These are phyloP conservation scores for Pristionchus mayeri DNA, from an alignment of 2,888 invertebrate genomes.

Conservation along the genomic window DNA sequence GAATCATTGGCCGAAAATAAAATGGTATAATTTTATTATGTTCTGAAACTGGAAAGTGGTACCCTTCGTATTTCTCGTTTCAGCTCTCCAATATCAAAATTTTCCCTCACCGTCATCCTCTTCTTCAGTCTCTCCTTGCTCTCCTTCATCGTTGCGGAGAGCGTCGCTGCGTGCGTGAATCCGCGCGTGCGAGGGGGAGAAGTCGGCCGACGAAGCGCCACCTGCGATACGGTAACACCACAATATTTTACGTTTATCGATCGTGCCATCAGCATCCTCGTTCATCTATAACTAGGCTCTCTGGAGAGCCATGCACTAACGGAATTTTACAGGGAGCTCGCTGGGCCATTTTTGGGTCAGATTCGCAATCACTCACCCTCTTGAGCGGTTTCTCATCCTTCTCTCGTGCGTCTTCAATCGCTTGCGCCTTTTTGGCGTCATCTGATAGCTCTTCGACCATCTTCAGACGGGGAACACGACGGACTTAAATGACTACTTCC, in stretches of 20 bases:
- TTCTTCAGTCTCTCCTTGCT: not conserved
- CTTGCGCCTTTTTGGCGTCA: not conserved
- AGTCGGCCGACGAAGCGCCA: conserved; percentile 8
- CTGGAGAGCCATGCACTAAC: too few species aligned
- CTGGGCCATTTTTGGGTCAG: too few species aligned
- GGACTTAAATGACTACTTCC: not conserved
- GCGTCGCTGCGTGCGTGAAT: not conserved
- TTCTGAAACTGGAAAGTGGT: too few species aligned
- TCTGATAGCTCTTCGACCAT: not conserved
- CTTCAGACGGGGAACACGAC: conserved; percentile 14
- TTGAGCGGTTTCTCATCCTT: not conserved
- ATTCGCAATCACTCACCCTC: not conserved
- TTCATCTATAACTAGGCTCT: too few species aligned
- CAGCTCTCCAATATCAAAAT: too few species aligned
- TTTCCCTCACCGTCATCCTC: conserved; percentile 8
- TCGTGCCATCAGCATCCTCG: too few species aligned
- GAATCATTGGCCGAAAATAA: too few species aligned
- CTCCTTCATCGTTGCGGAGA: conserved; percentile 23
- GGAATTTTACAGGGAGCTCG: too few species aligned
- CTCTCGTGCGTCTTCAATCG: not conserved
- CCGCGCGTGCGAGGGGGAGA: conserved; percentile 18
- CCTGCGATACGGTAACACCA: not conserved
- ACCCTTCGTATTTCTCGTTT: too few species aligned
- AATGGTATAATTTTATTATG: too few species aligned
- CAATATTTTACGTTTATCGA: too few species aligned